phyloP scores from a whole-genome alignment of 2,888 invertebrate genomes.

The Lydus trimaculatus region DNA sequence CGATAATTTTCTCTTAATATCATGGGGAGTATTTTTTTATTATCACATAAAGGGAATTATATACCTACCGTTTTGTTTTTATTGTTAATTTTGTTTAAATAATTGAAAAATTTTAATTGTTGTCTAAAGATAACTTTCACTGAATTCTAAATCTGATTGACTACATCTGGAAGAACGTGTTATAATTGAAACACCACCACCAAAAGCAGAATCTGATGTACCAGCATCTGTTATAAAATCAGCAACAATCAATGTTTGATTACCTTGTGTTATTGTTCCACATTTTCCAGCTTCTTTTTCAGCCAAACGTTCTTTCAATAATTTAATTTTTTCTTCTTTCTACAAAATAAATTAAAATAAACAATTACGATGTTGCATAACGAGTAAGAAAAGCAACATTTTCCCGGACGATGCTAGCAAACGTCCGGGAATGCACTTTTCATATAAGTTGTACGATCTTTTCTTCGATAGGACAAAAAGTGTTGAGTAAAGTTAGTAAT shows the following conservation, averaged over 20 bases:
- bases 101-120: not conserved
- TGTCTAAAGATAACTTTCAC: constrained; percentile 81
- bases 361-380: constrained; percentile 2
- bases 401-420: too few relatives aligned
- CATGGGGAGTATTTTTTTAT: not conserved
- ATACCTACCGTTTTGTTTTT: not conserved
- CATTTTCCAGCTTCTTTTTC: constrained; percentile 74
- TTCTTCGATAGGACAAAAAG: too few relatives aligned
- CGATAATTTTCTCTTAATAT: not conserved
- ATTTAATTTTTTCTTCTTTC: constrained; percentile 90
- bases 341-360: constrained; percentile 61
- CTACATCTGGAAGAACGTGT: constrained; percentile 84
- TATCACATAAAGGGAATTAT: not conserved
- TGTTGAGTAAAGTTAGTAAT: too few relatives aligned
- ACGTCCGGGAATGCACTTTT: too few relatives aligned
- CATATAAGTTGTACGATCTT: too few relatives aligned
- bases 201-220: constrained; percentile 79
- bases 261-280: constrained; percentile 74
- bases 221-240: constrained; percentile 80
- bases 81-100: not conserved
- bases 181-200: constrained; percentile 72
- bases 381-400: too few relatives aligned
- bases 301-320: constrained; percentile 79
- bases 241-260: constrained; percentile 75
- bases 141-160: constrained; percentile 87